Conservation (phyloP, 2,888 invertebrate species). For the Drosophila pullipes region DNA sequence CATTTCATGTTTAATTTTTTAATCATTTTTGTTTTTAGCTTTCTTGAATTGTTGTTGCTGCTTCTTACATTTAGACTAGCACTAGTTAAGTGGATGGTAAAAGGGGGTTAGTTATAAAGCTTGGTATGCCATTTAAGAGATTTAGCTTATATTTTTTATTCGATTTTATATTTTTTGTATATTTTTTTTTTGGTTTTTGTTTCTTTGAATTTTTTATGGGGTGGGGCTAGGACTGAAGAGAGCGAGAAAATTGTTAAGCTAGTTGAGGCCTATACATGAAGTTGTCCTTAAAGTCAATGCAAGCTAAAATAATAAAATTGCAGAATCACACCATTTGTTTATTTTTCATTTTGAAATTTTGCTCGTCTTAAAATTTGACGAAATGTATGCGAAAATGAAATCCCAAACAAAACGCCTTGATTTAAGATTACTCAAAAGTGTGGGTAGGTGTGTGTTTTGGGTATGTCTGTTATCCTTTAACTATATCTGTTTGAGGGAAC, state of each 20-base stretch:
- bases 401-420: conserved; percentile 5
- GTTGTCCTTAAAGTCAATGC: conserved; percentile 8
- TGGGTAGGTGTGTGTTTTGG: conserved; percentile 9
- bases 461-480: conserved; percentile 6
- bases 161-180: conserved; percentile 27
- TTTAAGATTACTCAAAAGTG: conserved; percentile 1
- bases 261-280: conserved; percentile 47
- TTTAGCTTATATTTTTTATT: conserved; percentile 51
- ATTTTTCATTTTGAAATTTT: not conserved
- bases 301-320: conserved; percentile 7
- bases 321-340: not conserved
- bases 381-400: conserved; percentile 14
- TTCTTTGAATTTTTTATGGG: conserved; percentile 23
- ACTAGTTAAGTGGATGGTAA: conserved; percentile 71
- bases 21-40: conserved; percentile 32
- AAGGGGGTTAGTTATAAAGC: conserved; percentile 68
- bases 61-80: conserved; percentile 58
- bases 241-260: conserved; percentile 56
- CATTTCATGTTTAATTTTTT: conserved; percentile 54
- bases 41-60: conserved; percentile 20
- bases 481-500: not conserved
- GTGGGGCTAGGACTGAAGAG: conserved; percentile 42
- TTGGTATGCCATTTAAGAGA: conserved; percentile 59
- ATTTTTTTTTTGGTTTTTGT: conserved; percentile 11
- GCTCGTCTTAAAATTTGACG: conserved; percentile 4